Evolutionary conservation across 2,113 vertebrate species (phyloP).

Genomic region (Pachycephala philippinensis): DNA sequence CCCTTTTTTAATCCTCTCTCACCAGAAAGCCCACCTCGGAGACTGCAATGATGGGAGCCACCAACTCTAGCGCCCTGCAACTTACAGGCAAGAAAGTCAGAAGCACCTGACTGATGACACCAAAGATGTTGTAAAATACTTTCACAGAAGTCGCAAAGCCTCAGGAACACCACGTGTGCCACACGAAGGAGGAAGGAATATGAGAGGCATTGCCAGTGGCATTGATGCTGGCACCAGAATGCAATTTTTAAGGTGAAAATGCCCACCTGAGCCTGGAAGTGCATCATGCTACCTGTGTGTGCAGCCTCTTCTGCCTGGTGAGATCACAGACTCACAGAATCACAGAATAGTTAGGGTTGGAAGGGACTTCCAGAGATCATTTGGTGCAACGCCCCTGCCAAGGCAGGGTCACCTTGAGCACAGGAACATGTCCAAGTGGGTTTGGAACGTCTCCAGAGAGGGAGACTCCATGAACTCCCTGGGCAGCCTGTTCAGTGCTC

Average conservation of each 20-base stretch:
- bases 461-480: accelerated
- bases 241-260: background rate
- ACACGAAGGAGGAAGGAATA: background rate
- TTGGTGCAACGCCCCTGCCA: background rate
- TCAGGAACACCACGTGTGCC: background rate
- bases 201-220: background rate
- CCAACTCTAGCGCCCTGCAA: background rate
- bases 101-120: background rate
- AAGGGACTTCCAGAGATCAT: too few relatives aligned
- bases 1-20: background rate
- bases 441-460: background rate
- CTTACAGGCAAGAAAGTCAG: background rate
- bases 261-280: background rate
- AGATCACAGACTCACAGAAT: background rate
- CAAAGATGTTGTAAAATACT: background rate
- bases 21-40: background rate
- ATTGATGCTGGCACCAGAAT: background rate
- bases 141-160: background rate
- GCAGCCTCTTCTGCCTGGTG: background rate
- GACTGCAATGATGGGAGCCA: background rate
- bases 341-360: background rate
- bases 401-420: background rate
- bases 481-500: background rate
- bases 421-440: too few relatives aligned
- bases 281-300: background rate